phyloP scores from a whole-genome alignment of 2,113 vertebrate species.

The Oreotrochilus melanogaster region DNA sequence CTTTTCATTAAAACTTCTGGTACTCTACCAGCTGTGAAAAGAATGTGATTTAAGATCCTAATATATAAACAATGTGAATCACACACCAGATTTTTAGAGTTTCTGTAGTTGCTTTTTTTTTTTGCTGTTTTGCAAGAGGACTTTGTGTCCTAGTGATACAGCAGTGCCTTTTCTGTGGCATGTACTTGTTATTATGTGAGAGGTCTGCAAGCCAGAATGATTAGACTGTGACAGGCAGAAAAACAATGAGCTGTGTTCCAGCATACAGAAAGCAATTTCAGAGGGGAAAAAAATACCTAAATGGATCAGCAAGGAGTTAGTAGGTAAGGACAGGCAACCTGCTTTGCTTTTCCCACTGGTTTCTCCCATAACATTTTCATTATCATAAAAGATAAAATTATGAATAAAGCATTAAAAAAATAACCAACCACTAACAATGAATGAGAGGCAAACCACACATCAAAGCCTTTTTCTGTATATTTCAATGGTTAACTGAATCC shows the following conservation, averaged over 20 bases:
- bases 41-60: neutral
- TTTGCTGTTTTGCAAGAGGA: neutral
- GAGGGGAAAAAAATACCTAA: neutral
- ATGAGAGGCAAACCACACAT: neutral
- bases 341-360: neutral
- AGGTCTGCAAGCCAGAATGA: constrained; percentile 24
- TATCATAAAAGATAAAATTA: neutral
- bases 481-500: neutral
- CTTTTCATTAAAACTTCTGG: neutral
- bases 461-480: neutral
- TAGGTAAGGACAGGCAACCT: neutral
- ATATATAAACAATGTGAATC: neutral
- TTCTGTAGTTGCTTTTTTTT: neutral
- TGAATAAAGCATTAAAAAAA: neutral
- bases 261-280: constrained; percentile 36
- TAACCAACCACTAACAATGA: neutral
- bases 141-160: neutral
- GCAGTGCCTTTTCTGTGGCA: neutral
- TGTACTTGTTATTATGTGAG: neutral
- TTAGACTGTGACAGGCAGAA: constrained; percentile 28
- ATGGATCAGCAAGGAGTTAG: neutral
- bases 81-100: neutral
- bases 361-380: neutral
- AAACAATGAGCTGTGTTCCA: constrained; percentile 30
- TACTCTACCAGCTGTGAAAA: neutral